Evolutionary conservation across 2,888 invertebrate species (phyloP).

Genomic region (Dasypogon diadema): DNA sequence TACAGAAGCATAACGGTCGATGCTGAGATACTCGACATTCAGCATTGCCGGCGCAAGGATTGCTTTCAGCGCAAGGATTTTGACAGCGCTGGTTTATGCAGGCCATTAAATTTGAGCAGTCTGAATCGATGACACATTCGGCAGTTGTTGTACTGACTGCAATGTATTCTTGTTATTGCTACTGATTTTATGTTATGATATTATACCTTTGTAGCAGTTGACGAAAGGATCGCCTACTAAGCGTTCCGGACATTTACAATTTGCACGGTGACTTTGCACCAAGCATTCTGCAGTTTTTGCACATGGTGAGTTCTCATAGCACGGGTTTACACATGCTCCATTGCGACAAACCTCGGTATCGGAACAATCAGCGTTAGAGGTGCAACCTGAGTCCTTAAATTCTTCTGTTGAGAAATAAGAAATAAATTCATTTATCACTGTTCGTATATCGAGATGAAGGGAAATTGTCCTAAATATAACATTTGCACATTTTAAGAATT

Average conservation of each 20-base stretch:
- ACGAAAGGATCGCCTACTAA: constrained; percentile 84
- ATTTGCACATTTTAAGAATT: background rate
- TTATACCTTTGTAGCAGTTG: constrained; percentile 73
- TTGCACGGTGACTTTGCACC: constrained; percentile 80
- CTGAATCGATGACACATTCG: constrained; percentile 79
- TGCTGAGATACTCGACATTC: constrained; percentile 83
- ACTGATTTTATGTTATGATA: background rate
- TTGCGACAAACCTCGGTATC: constrained; percentile 79
- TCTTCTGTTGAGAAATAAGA: constrained; percentile 61
- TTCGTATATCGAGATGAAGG: background rate
- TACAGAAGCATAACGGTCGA: constrained; percentile 86
- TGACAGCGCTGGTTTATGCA: constrained; percentile 85
- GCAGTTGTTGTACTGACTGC: constrained; percentile 71
- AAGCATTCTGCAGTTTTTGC: constrained; percentile 83
- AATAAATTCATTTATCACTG: background rate
- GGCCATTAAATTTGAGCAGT: constrained; percentile 82
- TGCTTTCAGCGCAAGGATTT: constrained; percentile 81
- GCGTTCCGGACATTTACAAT: constrained; percentile 81
- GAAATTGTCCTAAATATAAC: background rate
- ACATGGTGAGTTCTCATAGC: constrained; percentile 77
- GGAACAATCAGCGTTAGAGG: constrained; percentile 78
- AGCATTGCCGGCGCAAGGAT: constrained; percentile 85
- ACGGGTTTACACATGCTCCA: constrained; percentile 82
- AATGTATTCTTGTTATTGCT: background rate
- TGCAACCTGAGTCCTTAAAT: constrained; percentile 74